Base-by-base conservation (phyloP, 1,140 invertebrate genomes). In the Aplysia californica region DNA sequence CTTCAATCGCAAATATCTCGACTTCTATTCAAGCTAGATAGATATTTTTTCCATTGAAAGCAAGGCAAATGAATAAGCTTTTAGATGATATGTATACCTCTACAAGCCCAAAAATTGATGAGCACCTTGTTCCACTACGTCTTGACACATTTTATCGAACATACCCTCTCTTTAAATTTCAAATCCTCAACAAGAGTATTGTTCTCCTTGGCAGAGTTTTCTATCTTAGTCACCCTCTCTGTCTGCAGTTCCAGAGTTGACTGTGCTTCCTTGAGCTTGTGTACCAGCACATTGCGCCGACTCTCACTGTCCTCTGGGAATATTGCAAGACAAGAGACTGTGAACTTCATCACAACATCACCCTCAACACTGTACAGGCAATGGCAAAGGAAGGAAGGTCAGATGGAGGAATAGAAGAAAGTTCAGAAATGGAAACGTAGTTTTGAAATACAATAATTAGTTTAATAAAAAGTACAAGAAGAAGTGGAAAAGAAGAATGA, bases 231-330 rank as follows among this genome's bases (percentile, higher is more conserved):
- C 29, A 87, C 74, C 68, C 86, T 69, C 21, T 87, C 82, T 82
- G 81, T 86, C 79, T 87, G 86, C 36, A 85, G 69, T 82, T 87
- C 80, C 35, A 88, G 58, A 38, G 86, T 87, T n/a, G 84, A 80
- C 74, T 88, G 87, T 26, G 87, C 86, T 61, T 87, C 87, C 75
- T 87, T 87, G n/a, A 88, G 79, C 76, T 88, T 88, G 38, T 84
- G 78, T 69, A 88, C 81, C 18, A 88, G 72, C 15, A 85, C 83
- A 50, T 76, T 71, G 64, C 87, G 35, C 74, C 86, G 73, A 64
- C 83, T 82, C 71, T 87, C 86, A 80, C 86, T 87, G 56, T 88
- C 85, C 35, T 86, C 84, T 64, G 77, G 59, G 2, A 69, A 23
- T 18, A 33, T 15, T 18, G 35, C 5, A 36, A 21, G 64, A 20